Base-by-base conservation (phyloP, 2,113 vertebrate genomes). In the Nothoprocta pentlandii region DNA sequence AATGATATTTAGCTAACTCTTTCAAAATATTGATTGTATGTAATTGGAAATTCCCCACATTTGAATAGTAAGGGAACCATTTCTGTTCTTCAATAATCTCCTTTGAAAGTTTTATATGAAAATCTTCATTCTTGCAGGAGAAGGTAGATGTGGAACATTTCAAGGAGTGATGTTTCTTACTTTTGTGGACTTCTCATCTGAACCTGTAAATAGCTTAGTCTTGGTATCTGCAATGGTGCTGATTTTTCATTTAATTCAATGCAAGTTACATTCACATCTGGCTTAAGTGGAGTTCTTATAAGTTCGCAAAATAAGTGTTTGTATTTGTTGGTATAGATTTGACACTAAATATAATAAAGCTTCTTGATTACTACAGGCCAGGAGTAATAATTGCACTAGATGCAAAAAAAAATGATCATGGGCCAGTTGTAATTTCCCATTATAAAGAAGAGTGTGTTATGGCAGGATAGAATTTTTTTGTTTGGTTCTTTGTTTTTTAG, bases 201-300 rank as follows among this genome's bases (percentile, higher is more conserved):
- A n/a, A 69, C 13, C 21, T 25, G n/a, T 69, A 69, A n/a, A 7
- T 23, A 62, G 74, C 3, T 7, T 41, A 47, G 19, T 34, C 32
- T 41, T 83, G 68, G 76, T 87, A 69, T 14, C 49, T 59, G 6
- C 7, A 39, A 3, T 58, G 3, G 25, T 15, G 14, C 3, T 80
- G 30, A 56, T 36, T 56, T 85, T 85, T 87, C 14, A 34, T 47
- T 47, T 75, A 54, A 28, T 5, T 20, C 23, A 78, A 5, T 71
- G n/a, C 11, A 85, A 59, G 9, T 7, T 1, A 64, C 10, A 8
- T 42, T 74, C 2, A 11, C 8, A 5, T 21, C 19, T 51, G 20
- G 22, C 22, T 23, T 32, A n/a, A 0, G 0, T n/a, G 11, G 5
- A 59, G 5, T 36, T 80, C 54, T 80, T 10, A 49, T 10, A 56